Percentiles rank a stretch among this genome's conserved stretches.
phyloP scores from a whole-genome alignment of 1,140 invertebrate genomes.

The Drosophila orosa region DNA sequence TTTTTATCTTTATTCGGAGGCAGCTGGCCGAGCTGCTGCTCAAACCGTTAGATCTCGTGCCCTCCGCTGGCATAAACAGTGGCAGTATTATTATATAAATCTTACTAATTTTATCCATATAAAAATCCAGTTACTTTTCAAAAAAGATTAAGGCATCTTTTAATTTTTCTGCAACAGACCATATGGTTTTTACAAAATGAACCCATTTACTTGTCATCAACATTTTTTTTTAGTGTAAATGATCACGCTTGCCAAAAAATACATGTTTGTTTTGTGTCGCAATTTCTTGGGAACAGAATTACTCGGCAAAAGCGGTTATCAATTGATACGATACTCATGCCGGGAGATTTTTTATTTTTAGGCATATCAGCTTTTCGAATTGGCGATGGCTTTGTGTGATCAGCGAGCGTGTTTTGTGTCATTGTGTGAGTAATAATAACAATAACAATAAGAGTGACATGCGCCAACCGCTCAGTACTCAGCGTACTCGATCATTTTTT shows the following conservation, averaged over 20 bases:
- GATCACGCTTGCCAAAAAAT: conserved; percentile 38
- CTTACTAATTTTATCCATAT: no score
- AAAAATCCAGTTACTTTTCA: no score
- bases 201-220: background rate
- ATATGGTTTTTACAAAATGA: no score
- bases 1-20: no score
- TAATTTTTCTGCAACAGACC: no score
- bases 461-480: conserved; percentile 32
- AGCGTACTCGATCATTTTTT: conserved; percentile 15
- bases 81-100: no score
- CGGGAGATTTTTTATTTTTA: conserved; percentile 59
- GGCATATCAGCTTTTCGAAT: conserved; percentile 45
- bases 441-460: conserved; percentile 58
- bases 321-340: conserved; percentile 57
- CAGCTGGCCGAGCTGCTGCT: no score
- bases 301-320: conserved; percentile 54
- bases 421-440: conserved; percentile 57
- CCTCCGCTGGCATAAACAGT: no score
- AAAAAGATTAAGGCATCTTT: no score
- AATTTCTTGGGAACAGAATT: conserved; percentile 25
- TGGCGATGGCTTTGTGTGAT: conserved; percentile 17
- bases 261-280: conserved; percentile 5
- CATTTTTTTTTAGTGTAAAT: conserved; percentile 18
- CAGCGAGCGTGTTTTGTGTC: background rate
- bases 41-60: no score